Evolutionary conservation across 2,888 invertebrate genomes (phyloP).

Genomic region (Ochlodes sylvanus): DNA sequence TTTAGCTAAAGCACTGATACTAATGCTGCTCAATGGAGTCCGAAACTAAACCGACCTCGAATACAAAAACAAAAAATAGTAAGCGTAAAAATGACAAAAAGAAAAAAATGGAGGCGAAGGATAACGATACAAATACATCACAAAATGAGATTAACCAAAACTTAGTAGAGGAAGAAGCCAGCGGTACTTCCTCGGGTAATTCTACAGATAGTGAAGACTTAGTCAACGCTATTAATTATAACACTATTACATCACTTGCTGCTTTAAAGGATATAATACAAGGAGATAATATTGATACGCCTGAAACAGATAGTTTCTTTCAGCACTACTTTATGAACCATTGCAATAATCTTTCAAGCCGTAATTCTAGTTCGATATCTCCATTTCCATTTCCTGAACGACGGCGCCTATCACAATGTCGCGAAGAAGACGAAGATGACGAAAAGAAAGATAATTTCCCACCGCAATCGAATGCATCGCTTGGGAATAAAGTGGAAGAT

Average conservation of each 20-base stretch:
- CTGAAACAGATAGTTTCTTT: constrained; percentile 86
- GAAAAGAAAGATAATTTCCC: constrained; percentile 67
- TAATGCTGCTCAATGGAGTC: constrained; percentile 79
- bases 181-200: constrained; percentile 63
- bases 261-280: constrained; percentile 89
- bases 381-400: constrained; percentile 85
- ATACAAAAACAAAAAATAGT: constrained; percentile 62
- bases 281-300: constrained; percentile 83
- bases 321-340: constrained; percentile 91
- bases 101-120: constrained; percentile 63
- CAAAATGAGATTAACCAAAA: constrained; percentile 53
- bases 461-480: constrained; percentile 50
- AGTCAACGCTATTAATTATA: constrained; percentile 88
- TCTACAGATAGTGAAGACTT: constrained; percentile 87
- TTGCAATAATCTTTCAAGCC: constrained; percentile 88
- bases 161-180: constrained; percentile 48
- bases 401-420: constrained; percentile 91
- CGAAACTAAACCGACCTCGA: constrained; percentile 57
- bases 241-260: constrained; percentile 88
- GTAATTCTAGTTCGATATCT: constrained; percentile 71
- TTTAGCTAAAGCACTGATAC: constrained; percentile 51
- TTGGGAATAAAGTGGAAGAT: constrained; percentile 49
- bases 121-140: constrained; percentile 46
- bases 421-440: constrained; percentile 93
- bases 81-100: constrained; percentile 73